Base-by-base conservation (phyloP, 2,888 invertebrate species). In the Cerceris ruficornis region DNA sequence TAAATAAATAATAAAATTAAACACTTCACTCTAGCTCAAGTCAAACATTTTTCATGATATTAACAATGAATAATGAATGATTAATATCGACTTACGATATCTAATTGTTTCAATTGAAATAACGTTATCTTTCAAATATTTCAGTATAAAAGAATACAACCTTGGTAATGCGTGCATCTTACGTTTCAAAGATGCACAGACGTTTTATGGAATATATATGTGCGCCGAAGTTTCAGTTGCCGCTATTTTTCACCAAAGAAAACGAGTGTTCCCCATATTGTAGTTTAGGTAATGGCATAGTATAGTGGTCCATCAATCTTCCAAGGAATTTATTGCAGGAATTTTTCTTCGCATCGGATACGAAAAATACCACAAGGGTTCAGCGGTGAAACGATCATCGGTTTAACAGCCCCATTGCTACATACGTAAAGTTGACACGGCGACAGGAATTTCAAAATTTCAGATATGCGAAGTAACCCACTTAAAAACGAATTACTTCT, bases 251-350 rank as follows among this genome's bases (percentile, higher is more conserved):
- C 75, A 69, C 17, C 66, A 15, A 80, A 78, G 59, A 14, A 70
- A 78, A 80, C 58, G 68, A 65, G 67, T 60, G 17, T 17, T 17
- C 52, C 66, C 74, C 61, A 67, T 75, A 78, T 78, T 61, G 69
- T 78, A 69, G 70, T 65, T 70, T 49, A 60, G 58, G 78, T 78
- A 75, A 75, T 74, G 65, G 67, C 64, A 71, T 71, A 57, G 74
- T n/a, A 58, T 60, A 69, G 68, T 46, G 68, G 70, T n/a, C 49
- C 79, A 80, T 80, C 75, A 64, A 79, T 80, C 79, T 69, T 68
- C 58, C 7, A 9, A 8, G 43, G 61, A 66, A 80, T 80, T 79
- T 78, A 80, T 79, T 70, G 66, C 65, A 42, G 46, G 49, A 72
- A 75, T 75, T 72, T 69, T 59, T 69, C 59, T 58, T 52, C 52